Evolutionary conservation across 2,888 invertebrate genomes (phyloP), one percentile per base, ranked within the genome.

Genomic region (Scaeva pyrastri): DNA sequence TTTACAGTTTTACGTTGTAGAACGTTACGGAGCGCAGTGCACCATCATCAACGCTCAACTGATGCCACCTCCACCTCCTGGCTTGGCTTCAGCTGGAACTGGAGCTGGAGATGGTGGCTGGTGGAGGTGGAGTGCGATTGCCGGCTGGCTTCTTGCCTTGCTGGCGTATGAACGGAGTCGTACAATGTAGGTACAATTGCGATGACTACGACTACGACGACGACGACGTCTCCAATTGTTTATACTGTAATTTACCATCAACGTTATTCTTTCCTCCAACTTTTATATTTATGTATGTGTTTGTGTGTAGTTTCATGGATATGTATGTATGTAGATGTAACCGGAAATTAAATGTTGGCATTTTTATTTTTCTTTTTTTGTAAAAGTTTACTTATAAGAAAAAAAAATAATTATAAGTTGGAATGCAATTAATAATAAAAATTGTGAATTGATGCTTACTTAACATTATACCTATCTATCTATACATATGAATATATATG

Each of bases 301-400:
- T 11, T 36, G 56, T 55, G 66, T 45, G 31, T 48, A 50, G 26
- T 66, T 64, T 39, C 12, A 43, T 62, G 19, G 26, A 11, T 14
- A 19, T 19, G 60, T 72, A 58, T 81, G 68, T 64, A 48, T 72
- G 76, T 62, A 76, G 41, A 64, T 77, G 74, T 74, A 78, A 78
- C 82, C 82, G 86, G 86, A 86, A 86, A 86, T 86, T 86, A 86
- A 86, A 84, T 79, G 80, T 80, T 79, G 64, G 50, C 41, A 43
- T 77, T 62, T 75, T 70, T 79, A 70, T 64, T 19, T 74, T 62
- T 72, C 60, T 83, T 58, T 73, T 73, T 81, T 74, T 70, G 36
- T 4, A 55, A 62, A 76, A 75, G 80, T 84, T 76, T 72, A 75
- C 43, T 62, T 68, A 68, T 31, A 70, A 55, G 31, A 52, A 70